Base-by-base conservation (phyloP, 2,888 invertebrate species). In the Allophyes oxyacanthae region DNA sequence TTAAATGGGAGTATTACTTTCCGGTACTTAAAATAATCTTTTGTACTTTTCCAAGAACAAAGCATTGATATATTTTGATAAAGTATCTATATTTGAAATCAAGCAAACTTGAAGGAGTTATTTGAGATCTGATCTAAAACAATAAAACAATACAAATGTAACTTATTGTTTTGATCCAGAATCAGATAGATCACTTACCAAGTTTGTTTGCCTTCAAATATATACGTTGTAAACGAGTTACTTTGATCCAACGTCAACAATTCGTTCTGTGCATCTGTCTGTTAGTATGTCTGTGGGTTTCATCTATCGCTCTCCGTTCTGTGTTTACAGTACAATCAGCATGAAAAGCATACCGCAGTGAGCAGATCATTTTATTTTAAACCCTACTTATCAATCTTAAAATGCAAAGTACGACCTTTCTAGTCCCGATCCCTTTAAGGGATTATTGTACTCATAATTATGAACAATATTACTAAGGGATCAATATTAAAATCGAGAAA, bases 221-320 rank as follows among this genome's bases (percentile, higher is more conserved):
- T 38, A 28, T 15, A 43, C 2, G 2, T 26, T 25, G n/a, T 34
- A 46, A 42, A 40, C 26, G 36, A 50, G 49, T 56, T 15, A 44
- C 49, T 57, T 48, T 48, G 72, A 66, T 72, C 72, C 73, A 72
- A 72, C 73, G 73, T 69, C 73, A 54, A 49, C 53, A 45, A 46
- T 60, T 63, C 42, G 66, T 58, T 61, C 61, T 68, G 32, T 62
- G 65, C 61, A 68, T 64, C 54, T 67, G 55, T 66, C 58, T 70
- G 58, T 68, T 28, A 42, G 33, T 61, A 32, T 64, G 63, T 54
- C 32, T 59, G 40, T 55, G 50, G 50, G 50, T 63, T 69, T 66
- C 38, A 28, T 3, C 37, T 46, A 13, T 61, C 52, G 37, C 42
- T 46, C 32, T 42, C 42, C 41, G 41, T 11, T 42, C 4, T 36